Base-by-base conservation (phyloP, 92 coral and sea anemone genomes). In the Blastomussa wellsi region DNA sequence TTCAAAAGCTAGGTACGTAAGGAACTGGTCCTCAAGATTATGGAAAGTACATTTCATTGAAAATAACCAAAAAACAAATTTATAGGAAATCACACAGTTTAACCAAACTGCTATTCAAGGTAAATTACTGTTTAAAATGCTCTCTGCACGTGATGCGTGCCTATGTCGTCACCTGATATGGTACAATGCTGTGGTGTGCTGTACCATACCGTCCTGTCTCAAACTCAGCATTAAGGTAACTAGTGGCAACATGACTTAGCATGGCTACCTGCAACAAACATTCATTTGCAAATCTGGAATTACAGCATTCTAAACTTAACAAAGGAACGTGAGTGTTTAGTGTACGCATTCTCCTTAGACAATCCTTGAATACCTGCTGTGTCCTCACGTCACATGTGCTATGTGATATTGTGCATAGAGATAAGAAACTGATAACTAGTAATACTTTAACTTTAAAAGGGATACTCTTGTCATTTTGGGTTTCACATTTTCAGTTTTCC, bases 101-200 rank as follows among this genome's bases (percentile, higher is more conserved):
- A n/a, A n/a, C n/a, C n/a, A n/a, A n/a, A n/a, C n/a, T n/a, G n/a
- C n/a, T n/a, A n/a, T n/a, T n/a, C n/a, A n/a, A n/a, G n/a, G n/a
- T n/a, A n/a, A 24, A 76, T 20, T 31, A 49, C 65, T 15, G 74
- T 17, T 42, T 31, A 24, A 9, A 77, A 62, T 11, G 68, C 26
- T 6, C 6, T 77, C 44, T 77, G 80, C 44, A 77, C 19, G 67
- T 24, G 16, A 77, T 17, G 37, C 48, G 17, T 31, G 36, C 65
- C 90, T 59, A 52, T n/a, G 24, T 52, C 55, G 77, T 81, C 32
- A 95, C 98, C 95, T 95, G 98, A 71, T 95, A 95, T 0, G 98
- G 98, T 14, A 95, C 98, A 51, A 95, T 93, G 64, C 97, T 93
- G 60, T 93, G 96, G 60, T 95, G 98, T 16, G 93, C 97, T 0